These are phyloP conservation scores for Synodontis membranacea DNA, from an alignment of 2,113 vertebrate species.

Conservation along the genomic window DNA sequence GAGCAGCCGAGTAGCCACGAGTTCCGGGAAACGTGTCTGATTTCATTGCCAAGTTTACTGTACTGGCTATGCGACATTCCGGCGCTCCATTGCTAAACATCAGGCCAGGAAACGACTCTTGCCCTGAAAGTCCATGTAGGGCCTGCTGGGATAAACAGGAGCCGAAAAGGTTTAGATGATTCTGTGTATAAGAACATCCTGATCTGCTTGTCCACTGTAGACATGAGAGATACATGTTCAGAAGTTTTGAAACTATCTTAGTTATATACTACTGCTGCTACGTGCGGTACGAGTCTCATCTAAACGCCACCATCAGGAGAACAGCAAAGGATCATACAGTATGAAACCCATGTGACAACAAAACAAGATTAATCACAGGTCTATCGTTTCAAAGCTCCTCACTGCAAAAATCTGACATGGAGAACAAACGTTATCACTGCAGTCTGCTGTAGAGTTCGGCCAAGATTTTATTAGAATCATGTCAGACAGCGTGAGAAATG, in stretches of 20 bases:
- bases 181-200: conserved; percentile 26
- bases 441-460: neutral
- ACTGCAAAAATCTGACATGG: neutral
- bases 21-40: conserved; percentile 44
- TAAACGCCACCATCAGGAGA: neutral
- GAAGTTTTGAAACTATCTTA: neutral
- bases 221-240: neutral
- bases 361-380: neutral
- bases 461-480: neutral
- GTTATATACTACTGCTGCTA: neutral
- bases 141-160: conserved; percentile 26
- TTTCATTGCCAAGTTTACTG: conserved; percentile 56
- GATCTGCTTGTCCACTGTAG: neutral
- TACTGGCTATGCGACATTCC: conserved; percentile 35
- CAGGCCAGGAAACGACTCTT: conserved; percentile 38
- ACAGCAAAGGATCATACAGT: neutral
- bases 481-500: neutral
- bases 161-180: conserved; percentile 27
- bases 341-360: neutral
- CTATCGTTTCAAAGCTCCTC: neutral
- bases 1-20: neutral
- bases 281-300: neutral
- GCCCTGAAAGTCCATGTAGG: conserved; percentile 20
- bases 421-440: neutral
- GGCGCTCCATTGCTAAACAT: conserved; percentile 19